phyloP scores from a whole-genome alignment of 2,113 vertebrate species.

The Colius striatus region DNA sequence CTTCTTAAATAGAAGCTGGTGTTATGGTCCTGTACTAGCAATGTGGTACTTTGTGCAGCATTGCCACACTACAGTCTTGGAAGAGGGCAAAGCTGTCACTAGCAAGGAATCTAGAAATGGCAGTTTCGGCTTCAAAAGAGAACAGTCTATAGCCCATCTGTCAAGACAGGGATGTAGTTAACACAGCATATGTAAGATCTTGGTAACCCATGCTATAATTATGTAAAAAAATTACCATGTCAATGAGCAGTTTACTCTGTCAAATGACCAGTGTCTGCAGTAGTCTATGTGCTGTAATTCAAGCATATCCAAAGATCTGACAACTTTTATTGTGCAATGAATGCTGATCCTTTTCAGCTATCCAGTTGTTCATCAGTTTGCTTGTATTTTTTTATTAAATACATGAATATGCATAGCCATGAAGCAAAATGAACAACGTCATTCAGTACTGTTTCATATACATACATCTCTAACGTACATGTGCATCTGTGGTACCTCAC shows the following conservation, averaged over 20 bases:
- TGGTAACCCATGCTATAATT: not conserved
- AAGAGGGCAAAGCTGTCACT: not conserved
- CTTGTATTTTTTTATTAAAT: not conserved
- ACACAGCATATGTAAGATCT: not conserved
- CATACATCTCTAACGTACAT: too few species aligned
- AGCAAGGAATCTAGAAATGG: not conserved
- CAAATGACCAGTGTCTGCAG: not conserved
- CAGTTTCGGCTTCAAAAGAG: not conserved
- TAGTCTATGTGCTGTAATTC: not conserved
- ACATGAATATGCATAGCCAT: not conserved
- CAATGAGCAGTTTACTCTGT: not conserved
- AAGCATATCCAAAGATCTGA: not conserved
- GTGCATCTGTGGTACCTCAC: not conserved
- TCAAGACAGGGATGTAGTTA: not conserved
- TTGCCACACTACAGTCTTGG: not conserved
- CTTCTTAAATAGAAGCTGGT: rapidly evolving
- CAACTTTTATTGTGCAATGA: not conserved
- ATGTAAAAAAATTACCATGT: not conserved
- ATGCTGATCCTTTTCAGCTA: not conserved
- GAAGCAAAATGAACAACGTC: not conserved
- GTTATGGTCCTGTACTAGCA: rapidly evolving
- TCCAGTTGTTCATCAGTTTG: not conserved
- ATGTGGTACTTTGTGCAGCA: not conserved
- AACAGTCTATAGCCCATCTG: not conserved
- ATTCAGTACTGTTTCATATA: not conserved